Evolutionary conservation across 2,797 vertebrate genomes (phyloP).

Genomic region (Rhinoraja longicauda): DNA sequence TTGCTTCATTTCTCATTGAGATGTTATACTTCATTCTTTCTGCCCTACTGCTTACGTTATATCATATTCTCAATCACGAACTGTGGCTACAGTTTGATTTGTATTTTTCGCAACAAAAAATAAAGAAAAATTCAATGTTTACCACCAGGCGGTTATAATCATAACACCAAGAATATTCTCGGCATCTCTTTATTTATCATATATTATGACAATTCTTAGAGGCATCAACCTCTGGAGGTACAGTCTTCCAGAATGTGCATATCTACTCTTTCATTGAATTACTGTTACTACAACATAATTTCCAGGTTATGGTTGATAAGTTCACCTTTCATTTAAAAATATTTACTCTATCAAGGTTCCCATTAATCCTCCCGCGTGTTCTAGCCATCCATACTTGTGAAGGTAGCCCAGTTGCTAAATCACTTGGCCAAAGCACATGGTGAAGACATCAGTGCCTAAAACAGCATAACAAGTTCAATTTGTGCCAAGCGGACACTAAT

Average conservation of each 20-base stretch:
- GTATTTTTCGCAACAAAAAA: not conserved
- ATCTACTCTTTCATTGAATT: not conserved
- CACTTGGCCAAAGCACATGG: not conserved
- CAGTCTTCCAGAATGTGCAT: not conserved
- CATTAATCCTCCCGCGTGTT: not conserved
- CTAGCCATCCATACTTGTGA: not conserved
- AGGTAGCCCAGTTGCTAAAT: not conserved
- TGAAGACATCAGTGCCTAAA: not conserved
- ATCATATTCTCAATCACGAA: not conserved
- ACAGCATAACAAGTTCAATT: not conserved
- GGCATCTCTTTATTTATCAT: not conserved
- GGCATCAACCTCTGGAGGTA: not conserved
- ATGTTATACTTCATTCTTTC: conserved; percentile 4
- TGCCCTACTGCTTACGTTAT: not conserved
- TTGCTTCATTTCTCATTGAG: not conserved
- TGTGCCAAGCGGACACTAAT: not conserved
- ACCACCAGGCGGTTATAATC: not conserved
- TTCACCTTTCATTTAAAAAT: not conserved
- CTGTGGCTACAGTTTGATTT: not conserved
- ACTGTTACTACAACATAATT: not conserved
- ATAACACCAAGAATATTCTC: not conserved
- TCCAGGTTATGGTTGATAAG: not conserved
- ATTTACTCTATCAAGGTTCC: not conserved
- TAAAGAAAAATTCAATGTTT: not conserved
- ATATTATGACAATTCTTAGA: not conserved